Evolutionary conservation across 2,797 vertebrate genomes (phyloP), one percentile per base, ranked within the genome.

Genomic region (Phataginus tricuspis): DNA sequence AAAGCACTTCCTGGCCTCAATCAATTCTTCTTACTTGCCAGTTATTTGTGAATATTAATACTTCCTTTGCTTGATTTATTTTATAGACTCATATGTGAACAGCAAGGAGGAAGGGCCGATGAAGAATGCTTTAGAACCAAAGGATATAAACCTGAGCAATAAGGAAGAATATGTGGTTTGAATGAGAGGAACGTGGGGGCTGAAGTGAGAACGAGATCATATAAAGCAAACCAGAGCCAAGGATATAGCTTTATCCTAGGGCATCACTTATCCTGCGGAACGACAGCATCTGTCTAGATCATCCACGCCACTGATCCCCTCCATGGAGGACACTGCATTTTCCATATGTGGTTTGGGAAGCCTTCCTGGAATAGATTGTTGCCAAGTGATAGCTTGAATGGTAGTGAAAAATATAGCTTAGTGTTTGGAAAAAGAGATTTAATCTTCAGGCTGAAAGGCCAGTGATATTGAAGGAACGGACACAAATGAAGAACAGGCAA

Each of bases 31-130:
- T 94, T 72, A 82, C 39, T 85, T 91, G 39, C 27, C 31, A 90
- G 34, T 25, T 97, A 59, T 31, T 87, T 83, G 42, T 83, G 75
- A 94, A 83, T 90, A 90, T 89, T 89, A 84, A 84, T 89, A 86
- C 45, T 92, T 12, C 80, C 34, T 85, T 87, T 93, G 71, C 85
- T 72, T 53, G 25, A 37, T 64, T 75, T 71, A 82, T 34, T 29
- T 57, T 49, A 49, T 2, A 55, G 27, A 93, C 23, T 61, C 34
- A n/a, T 19, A 78, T 49, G 49, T 72, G 64, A 96, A 88, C 1
- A 66, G 31, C 39, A 86, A 91, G 53, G 4, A 82, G 90, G 51
- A 90, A 59, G 53, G 34, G 34, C 29, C 51, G 49, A 57, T 21
- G 15, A 68, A 55, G 29, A 90, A 90, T 71, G 61, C 31, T 55